A percentile compares a stretch with the other conserved stretches of the same genome.
These are phyloP conservation scores for Leptosomus discolor DNA, from an alignment of 2,113 vertebrate genomes.

Conservation along the genomic window DNA sequence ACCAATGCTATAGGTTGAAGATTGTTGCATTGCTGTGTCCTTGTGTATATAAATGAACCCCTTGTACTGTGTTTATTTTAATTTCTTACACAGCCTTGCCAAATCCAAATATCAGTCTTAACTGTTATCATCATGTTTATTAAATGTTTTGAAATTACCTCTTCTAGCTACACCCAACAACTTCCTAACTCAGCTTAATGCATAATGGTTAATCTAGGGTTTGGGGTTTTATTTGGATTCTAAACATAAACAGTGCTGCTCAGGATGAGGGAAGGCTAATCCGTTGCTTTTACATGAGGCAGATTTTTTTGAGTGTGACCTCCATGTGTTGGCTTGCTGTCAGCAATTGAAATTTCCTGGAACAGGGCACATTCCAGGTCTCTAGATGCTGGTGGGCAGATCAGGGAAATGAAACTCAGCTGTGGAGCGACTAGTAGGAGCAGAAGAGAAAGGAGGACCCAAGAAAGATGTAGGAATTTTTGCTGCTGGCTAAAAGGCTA, in stretches of 20 bases:
- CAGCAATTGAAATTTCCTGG: constrained; percentile 50
- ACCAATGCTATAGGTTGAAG: neutral
- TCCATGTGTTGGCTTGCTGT: constrained; percentile 32
- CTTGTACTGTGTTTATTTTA: constrained; percentile 3
- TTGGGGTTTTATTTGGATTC: constrained; percentile 17
- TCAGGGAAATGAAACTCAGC: constrained; percentile 40
- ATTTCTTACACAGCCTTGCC: neutral
- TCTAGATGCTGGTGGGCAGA: constrained; percentile 46
- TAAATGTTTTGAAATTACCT: constrained; percentile 4
- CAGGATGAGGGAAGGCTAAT: constrained; percentile 22
- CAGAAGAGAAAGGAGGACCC: neutral
- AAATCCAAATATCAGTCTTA: neutral
- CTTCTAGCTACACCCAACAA: neutral
- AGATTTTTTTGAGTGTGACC: constrained; percentile 42
- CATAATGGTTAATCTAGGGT: neutral
- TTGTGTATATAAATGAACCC: neutral
- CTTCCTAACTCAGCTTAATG: neutral
- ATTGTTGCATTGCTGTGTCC: neutral
- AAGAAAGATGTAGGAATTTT: neutral
- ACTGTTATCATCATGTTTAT: neutral
- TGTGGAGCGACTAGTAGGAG: neutral
- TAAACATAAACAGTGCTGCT: neutral
- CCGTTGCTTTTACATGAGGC: constrained; percentile 1
- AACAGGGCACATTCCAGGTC: constrained; percentile 46
- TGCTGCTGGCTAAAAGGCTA: neutral